Conservation (phyloP, 2,113 vertebrate genomes). For the Oxygymnocypris stewartii region DNA sequence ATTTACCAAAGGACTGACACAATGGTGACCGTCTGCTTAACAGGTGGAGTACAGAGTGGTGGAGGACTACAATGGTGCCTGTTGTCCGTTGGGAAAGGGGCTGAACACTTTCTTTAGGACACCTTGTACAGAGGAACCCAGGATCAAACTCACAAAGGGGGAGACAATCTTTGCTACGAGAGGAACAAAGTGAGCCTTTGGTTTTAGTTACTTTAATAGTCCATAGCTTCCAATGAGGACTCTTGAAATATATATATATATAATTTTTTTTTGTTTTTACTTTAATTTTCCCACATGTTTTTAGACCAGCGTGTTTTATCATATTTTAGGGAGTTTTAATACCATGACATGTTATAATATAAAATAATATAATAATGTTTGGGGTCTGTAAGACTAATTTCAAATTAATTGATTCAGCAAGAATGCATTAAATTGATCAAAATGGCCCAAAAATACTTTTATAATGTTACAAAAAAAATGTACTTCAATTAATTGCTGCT, state of each 20-base stretch:
- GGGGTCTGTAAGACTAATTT: too few species aligned
- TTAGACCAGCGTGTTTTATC: background rate
- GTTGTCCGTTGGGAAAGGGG: slow-evolving; percentile 93
- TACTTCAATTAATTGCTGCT: background rate
- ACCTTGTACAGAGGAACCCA: slow-evolving; percentile 95
- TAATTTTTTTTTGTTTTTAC: too few species aligned
- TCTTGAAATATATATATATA: background rate
- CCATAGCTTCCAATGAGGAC: background rate
- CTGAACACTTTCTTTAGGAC: slow-evolving; percentile 91
- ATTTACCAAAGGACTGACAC: slow-evolving; percentile 51
- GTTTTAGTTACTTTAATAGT: slow-evolving; percentile 13
- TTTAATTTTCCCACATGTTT: too few species aligned
- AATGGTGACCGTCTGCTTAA: slow-evolving; percentile 37
- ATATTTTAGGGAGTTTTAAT: background rate
- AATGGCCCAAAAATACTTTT: background rate
- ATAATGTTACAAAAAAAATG: background rate
- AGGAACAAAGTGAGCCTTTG: slow-evolving; percentile 86
- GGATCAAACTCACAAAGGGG: slow-evolving; percentile 86
- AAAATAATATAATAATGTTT: background rate
- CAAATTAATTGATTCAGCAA: background rate
- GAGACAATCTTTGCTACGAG: slow-evolving; percentile 92
- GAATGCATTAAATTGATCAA: background rate
- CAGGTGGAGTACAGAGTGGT: slow-evolving; percentile 90
- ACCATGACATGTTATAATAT: background rate
- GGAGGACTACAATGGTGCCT: slow-evolving; percentile 91